These are phyloP conservation scores for Zoroaster sp. DNA, from an alignment of 53 echinoderm and acorn worm species.

Conservation along the genomic window DNA sequence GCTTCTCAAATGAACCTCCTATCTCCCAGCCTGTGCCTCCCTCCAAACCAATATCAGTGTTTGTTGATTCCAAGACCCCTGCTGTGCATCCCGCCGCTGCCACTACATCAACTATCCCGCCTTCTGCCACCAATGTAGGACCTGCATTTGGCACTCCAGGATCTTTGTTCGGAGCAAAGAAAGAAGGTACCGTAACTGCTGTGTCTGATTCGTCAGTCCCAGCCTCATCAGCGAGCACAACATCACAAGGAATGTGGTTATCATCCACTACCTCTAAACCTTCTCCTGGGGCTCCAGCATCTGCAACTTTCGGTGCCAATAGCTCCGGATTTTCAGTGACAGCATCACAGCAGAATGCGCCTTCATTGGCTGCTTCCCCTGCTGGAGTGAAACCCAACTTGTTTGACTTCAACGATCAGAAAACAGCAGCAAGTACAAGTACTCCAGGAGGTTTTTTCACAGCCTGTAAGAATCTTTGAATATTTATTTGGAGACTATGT, in stretches of 20 bases:
- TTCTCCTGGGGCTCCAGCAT: background rate
- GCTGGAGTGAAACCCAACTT: conserved; percentile 70
- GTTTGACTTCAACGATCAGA: conserved; percentile 65
- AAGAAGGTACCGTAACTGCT: background rate
- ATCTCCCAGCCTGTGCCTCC: conserved; percentile 19
- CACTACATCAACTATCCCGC: background rate
- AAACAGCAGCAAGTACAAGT: conserved; percentile 19
- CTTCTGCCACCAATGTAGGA: conserved; percentile 14
- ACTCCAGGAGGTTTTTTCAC: conserved; percentile 72
- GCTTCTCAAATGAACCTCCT: conserved; percentile 21
- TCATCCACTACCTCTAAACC: background rate
- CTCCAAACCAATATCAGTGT: background rate
- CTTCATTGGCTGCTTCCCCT: background rate
- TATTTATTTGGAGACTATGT: too few species aligned
- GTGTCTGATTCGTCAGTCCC: background rate
- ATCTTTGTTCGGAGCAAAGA: conserved; percentile 4
- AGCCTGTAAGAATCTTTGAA: conserved; percentile 50
- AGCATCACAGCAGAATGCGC: background rate
- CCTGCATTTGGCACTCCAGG: background rate
- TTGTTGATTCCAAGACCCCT: background rate
- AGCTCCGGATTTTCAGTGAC: background rate
- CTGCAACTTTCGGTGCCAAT: background rate
- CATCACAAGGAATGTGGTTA: background rate
- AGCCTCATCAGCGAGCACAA: background rate
- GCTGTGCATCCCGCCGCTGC: conserved; percentile 7